A percentile compares a stretch with the other conserved stretches of the same genome.
Evolutionary conservation across 2,797 vertebrate genomes (phyloP).

Genomic region (Vultur gryphus): DNA sequence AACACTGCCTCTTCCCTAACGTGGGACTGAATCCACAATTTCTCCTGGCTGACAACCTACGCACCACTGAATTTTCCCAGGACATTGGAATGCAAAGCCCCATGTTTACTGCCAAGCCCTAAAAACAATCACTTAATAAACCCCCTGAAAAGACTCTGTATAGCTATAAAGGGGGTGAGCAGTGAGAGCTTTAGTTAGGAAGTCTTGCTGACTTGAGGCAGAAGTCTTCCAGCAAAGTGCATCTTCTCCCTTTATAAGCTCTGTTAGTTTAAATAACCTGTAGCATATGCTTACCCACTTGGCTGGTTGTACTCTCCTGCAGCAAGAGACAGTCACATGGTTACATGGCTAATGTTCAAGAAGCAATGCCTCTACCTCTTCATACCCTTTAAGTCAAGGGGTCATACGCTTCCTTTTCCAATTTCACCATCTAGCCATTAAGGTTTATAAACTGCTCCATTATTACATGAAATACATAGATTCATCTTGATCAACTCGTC

Average conservation of each 20-base stretch:
- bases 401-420: background rate
- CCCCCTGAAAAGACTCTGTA: background rate
- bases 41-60: background rate
- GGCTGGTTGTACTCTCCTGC: background rate
- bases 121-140: background rate
- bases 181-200: background rate
- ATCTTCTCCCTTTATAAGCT: background rate
- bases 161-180: background rate
- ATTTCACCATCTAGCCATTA: background rate
- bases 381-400: background rate
- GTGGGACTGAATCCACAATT: background rate
- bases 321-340: background rate
- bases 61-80: background rate
- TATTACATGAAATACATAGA: background rate
- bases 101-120: background rate
- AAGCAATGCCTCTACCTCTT: background rate
- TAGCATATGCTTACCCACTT: background rate
- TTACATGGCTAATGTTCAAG: fast-evolving
- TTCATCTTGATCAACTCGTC: background rate
- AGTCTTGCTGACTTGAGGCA: background rate
- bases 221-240: background rate
- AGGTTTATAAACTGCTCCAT: background rate
- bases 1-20: background rate
- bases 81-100: background rate
- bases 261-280: background rate